Conservation (phyloP, 92 coral and sea anemone genomes). For the Chrysogorgia sp. region DNA sequence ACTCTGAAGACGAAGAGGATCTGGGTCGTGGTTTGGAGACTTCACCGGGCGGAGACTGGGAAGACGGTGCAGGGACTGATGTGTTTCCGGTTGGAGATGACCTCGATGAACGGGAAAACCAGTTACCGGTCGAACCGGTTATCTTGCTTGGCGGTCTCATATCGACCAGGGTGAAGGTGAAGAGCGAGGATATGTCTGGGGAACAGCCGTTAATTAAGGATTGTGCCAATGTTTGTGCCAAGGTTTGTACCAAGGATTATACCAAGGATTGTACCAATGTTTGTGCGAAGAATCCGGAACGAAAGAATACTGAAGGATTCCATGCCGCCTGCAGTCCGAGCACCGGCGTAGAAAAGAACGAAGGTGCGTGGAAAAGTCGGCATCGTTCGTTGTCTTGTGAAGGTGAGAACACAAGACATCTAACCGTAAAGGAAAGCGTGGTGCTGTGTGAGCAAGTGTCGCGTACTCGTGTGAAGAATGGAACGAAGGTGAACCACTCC, state of each 20-base stretch:
- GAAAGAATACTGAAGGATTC: neutral
- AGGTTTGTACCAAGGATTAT: too few relatives aligned
- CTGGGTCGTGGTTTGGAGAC: neutral
- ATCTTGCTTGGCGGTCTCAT: neutral
- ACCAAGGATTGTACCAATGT: too few relatives aligned
- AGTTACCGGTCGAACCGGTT: neutral
- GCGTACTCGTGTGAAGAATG: neutral
- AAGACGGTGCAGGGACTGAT: neutral
- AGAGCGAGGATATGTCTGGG: neutral
- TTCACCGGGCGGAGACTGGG: neutral
- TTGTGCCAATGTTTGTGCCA: too few relatives aligned
- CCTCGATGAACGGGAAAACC: neutral
- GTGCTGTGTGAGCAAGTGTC: conserved; percentile 14
- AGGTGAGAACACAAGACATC: neutral
- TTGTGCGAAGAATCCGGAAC: neutral
- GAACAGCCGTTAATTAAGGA: neutral
- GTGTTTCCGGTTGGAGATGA: conserved; percentile 2
- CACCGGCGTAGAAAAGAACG: neutral
- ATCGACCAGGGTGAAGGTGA: neutral
- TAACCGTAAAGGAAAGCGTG: neutral
- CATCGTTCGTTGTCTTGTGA: neutral
- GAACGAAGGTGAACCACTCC: neutral
- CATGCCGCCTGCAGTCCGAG: neutral
- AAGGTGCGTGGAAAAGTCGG: neutral
- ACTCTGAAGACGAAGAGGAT: conserved; percentile 30